Percentiles rank a stretch among this genome's conserved stretches.
Conservation (phyloP, 2,888 invertebrate genomes). For the Lepidonotus clava region DNA sequence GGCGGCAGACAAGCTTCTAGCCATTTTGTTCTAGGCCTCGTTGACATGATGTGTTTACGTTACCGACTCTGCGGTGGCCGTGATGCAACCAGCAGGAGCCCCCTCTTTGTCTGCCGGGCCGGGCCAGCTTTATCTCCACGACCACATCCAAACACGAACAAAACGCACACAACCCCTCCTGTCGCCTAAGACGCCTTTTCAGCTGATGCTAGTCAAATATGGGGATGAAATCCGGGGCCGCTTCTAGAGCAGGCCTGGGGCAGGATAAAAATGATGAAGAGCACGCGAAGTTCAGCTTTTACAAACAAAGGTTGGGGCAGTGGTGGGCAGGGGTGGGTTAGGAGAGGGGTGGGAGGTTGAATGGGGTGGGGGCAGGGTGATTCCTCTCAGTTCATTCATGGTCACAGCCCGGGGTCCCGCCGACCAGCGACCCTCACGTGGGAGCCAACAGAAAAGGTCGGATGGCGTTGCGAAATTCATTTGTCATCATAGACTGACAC, state of each 20-base stretch:
- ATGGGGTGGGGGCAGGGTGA: too few relatives aligned
- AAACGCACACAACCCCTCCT: slow-evolving; percentile 21
- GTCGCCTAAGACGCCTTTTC: neutral
- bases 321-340: neutral
- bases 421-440: neutral
- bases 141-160: slow-evolving; percentile 29
- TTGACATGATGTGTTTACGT: slow-evolving; percentile 43
- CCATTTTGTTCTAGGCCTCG: neutral
- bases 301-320: slow-evolving; percentile 12
- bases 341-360: neutral
- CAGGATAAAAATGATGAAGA: slow-evolving; percentile 39
- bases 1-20: neutral
- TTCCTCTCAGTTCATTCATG: slow-evolving; percentile 17
- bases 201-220: slow-evolving; percentile 21
- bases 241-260: neutral
- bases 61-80: neutral
- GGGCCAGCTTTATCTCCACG: neutral
- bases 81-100: slow-evolving; percentile 9
- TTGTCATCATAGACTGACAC: slow-evolving; percentile 51
- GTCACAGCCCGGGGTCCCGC: slow-evolving; percentile 7
- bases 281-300: neutral
- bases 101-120: slow-evolving; percentile 24
- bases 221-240: neutral
- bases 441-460: slow-evolving; percentile 28
- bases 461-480: slow-evolving; percentile 20